Conservation (phyloP, 2,888 invertebrate species). For the Isotomurus palustris region DNA sequence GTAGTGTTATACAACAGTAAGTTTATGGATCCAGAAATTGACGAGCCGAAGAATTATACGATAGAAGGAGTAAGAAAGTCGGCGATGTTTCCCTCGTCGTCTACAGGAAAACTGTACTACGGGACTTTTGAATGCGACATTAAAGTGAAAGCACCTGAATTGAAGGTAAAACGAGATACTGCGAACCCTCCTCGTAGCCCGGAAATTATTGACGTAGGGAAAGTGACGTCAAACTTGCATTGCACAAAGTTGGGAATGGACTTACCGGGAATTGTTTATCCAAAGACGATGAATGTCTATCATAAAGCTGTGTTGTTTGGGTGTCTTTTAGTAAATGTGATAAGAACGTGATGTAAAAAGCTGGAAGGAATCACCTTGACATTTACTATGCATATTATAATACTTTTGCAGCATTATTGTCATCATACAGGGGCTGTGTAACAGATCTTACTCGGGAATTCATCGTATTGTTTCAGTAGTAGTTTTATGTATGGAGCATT, state of each 20-base stretch:
- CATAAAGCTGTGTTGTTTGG: not conserved
- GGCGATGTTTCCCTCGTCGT: not conserved
- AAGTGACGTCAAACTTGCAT: not conserved
- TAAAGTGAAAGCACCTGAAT: not conserved
- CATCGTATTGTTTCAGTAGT: no score
- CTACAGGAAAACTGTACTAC: not conserved
- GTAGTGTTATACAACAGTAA: no score
- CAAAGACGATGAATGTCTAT: not conserved
- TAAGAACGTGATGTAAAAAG: not conserved
- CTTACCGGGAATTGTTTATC: not conserved
- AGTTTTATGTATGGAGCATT: no score
- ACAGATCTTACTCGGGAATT: not conserved
- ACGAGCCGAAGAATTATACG: no score
- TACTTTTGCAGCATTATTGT: not conserved
- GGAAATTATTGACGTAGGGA: slow-evolving; percentile 1
- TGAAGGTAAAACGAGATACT: not conserved
- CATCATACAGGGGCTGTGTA: not conserved
- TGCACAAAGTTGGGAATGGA: not conserved
- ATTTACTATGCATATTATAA: not conserved
- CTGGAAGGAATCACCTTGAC: not conserved
- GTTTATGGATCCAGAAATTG: no score
- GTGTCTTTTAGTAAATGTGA: not conserved
- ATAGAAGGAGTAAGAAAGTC: not conserved
- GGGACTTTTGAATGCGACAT: not conserved
- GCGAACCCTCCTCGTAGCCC: not conserved